Evolutionary conservation across 2,888 invertebrate species (phyloP).

Genomic region (Plagodis pulveraria): DNA sequence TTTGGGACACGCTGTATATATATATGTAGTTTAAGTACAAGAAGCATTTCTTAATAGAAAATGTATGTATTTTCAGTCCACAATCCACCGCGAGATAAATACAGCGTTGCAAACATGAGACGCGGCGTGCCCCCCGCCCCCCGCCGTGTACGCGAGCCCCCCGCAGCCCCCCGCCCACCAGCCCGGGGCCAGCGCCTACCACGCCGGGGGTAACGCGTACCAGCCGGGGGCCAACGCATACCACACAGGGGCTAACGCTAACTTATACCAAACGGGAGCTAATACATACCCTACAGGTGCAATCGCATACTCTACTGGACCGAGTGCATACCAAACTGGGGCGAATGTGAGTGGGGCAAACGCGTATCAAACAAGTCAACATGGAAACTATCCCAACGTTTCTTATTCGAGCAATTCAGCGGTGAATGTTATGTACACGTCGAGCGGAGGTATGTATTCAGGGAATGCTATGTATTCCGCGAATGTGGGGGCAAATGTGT

Average conservation of each 20-base stretch:
- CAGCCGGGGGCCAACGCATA: constrained; percentile 43
- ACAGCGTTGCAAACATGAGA: constrained; percentile 92
- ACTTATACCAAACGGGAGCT: constrained; percentile 15
- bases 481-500: neutral
- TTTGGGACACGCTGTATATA: too few species aligned
- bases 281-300: constrained; percentile 45
- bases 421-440: constrained; percentile 30
- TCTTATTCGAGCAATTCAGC: constrained; percentile 17
- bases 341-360: constrained; percentile 6
- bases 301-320: constrained; percentile 13
- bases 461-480: constrained; percentile 28
- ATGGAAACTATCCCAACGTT: constrained; percentile 3
- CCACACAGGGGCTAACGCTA: constrained; percentile 37
- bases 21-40: too few species aligned
- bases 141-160: constrained; percentile 54
- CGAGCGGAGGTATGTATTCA: constrained; percentile 31
- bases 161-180: constrained; percentile 40
- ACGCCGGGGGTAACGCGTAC: constrained; percentile 43
- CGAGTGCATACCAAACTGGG: constrained; percentile 18
- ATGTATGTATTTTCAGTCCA: constrained; percentile 66
- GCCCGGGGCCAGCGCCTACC: constrained; percentile 41
- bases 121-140: constrained; percentile 59
- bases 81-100: constrained; percentile 93
- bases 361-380: neutral
- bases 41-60: neutral